These are phyloP conservation scores for Idaea biselata DNA, from an alignment of 2,888 invertebrate genomes.

Conservation along the genomic window DNA sequence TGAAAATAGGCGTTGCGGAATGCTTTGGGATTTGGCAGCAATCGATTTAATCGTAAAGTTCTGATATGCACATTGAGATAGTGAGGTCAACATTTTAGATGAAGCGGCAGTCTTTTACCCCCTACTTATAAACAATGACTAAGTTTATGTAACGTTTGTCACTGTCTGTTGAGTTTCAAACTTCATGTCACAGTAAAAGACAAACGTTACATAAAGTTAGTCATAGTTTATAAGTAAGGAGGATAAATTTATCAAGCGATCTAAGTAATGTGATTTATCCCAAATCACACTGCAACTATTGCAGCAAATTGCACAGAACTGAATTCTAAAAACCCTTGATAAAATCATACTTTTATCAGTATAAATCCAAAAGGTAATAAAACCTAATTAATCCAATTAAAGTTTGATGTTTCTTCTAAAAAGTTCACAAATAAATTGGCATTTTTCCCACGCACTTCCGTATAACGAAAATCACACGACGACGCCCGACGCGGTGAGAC, in stretches of 20 bases:
- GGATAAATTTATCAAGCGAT: too few relatives aligned
- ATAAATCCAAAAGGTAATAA: neutral
- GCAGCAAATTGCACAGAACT: neutral
- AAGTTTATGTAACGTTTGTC: too few relatives aligned
- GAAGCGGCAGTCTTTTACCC: neutral
- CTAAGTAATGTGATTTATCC: neutral
- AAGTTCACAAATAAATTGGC: neutral
- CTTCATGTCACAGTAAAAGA: too few relatives aligned
- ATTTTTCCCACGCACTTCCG: constrained; percentile 1
- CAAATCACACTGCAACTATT: neutral
- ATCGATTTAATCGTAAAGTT: neutral
- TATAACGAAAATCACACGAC: neutral
- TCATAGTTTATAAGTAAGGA: too few relatives aligned
- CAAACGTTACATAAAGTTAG: too few relatives aligned
- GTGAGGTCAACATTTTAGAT: neutral
- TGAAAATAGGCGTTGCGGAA: constrained; percentile 36
- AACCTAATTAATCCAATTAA: neutral
- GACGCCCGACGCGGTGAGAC: neutral
- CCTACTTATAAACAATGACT: too few relatives aligned
- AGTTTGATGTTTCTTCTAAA: neutral
- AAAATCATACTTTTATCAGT: neutral
- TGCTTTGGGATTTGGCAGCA: constrained; percentile 13
- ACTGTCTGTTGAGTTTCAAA: too few relatives aligned
- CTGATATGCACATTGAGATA: neutral
- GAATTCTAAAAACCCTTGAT: neutral